These are phyloP conservation scores for Apomyelois bistriatella DNA, from an alignment of 2,888 invertebrate species.

Conservation along the genomic window DNA sequence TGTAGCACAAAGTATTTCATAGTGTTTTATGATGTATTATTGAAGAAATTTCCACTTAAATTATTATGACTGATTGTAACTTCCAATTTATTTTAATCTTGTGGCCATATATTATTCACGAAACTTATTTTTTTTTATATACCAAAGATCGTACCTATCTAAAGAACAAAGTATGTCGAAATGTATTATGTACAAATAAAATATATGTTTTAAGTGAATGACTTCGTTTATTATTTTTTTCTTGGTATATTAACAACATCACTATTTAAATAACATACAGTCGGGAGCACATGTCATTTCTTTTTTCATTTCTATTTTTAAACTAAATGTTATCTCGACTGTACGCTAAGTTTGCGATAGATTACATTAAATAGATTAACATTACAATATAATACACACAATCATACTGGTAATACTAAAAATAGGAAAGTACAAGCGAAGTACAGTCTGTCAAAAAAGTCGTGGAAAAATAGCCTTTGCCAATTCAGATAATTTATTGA, in stretches of 20 bases:
- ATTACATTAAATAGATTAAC: too few relatives aligned
- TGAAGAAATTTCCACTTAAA: constrained; percentile 32
- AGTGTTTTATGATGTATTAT: constrained; percentile 28
- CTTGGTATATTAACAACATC: constrained; percentile 18
- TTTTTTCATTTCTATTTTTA: too few relatives aligned
- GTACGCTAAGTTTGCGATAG: too few relatives aligned
- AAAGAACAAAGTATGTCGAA: constrained; percentile 67
- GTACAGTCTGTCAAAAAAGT: too few relatives aligned
- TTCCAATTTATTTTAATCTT: constrained; percentile 54
- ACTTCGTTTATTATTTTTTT: neutral
- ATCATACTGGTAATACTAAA: too few relatives aligned
- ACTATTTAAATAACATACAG: constrained; percentile 32
- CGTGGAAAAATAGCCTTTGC: too few relatives aligned
- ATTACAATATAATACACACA: too few relatives aligned
- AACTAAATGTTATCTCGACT: too few relatives aligned
- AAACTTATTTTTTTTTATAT: constrained; percentile 57
- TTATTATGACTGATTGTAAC: constrained; percentile 45
- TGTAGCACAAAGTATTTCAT: constrained; percentile 24
- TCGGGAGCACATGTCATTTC: constrained; percentile 15
- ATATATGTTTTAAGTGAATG: constrained; percentile 27
- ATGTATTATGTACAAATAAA: constrained; percentile 51
- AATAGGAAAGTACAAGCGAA: too few relatives aligned
- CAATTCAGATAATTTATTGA: too few relatives aligned
- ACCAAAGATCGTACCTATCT: constrained; percentile 69
- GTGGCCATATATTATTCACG: constrained; percentile 57